Conservation (phyloP, 2,797 vertebrate species). For the Enteromius treurensis region DNA sequence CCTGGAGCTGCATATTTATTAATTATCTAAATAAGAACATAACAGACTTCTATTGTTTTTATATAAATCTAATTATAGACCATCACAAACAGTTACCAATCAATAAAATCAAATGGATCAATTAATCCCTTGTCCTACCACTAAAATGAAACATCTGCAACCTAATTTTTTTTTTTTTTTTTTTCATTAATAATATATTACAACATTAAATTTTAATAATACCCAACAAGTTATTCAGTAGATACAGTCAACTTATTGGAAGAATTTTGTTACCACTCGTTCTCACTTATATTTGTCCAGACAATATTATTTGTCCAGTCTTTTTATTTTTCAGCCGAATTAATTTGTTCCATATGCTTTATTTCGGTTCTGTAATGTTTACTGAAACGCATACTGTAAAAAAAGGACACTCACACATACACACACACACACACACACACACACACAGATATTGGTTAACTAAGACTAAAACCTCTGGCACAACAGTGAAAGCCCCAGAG, state of each 20-base stretch:
- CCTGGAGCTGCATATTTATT: neutral
- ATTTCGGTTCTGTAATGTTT: neutral
- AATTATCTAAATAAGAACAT: neutral
- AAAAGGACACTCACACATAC: neutral
- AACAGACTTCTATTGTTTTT: neutral
- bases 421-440: neutral
- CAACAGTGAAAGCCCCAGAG: slow-evolving; percentile 2
- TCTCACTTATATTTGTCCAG: neutral
- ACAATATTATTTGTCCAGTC: neutral
- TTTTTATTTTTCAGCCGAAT: neutral
- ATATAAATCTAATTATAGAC: neutral
- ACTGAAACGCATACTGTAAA: neutral
- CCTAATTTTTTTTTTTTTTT: too few relatives aligned
- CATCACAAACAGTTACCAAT: neutral
- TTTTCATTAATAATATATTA: neutral
- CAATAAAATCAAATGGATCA: neutral
- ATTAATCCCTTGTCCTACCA: neutral
- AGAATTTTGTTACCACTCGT: neutral
- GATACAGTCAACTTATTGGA: neutral
- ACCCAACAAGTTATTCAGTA: too few relatives aligned
- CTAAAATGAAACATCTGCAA: neutral
- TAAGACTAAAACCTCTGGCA: neutral
- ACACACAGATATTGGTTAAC: neutral
- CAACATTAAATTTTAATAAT: neutral
- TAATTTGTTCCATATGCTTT: neutral